These are phyloP conservation scores for Pantherophis vulpinus DNA, from an alignment of 2,797 vertebrate species.

Conservation along the genomic window DNA sequence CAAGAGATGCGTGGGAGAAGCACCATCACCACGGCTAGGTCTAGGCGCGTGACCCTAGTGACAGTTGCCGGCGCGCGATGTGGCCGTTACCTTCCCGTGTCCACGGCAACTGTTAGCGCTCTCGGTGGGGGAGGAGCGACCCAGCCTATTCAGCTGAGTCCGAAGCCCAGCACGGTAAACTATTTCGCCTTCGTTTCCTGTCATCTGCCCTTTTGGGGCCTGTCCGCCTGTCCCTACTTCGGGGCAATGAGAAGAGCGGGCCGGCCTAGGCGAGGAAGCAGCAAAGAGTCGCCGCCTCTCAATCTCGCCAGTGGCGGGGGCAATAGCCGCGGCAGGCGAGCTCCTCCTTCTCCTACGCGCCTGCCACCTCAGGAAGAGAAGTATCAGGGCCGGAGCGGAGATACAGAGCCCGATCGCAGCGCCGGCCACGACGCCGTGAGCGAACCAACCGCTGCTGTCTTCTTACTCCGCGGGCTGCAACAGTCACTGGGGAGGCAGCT, in stretches of 20 bases:
- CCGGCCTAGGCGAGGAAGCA: slow-evolving; percentile 58
- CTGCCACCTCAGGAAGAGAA: slow-evolving; percentile 47
- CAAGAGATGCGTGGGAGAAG: too few relatives aligned
- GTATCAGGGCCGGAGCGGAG: slow-evolving; percentile 46
- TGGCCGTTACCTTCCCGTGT: neutral
- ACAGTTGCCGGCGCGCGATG: neutral
- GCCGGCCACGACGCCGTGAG: neutral
- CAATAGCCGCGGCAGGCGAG: neutral
- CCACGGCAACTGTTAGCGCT: neutral
- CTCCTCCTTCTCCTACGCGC: neutral
- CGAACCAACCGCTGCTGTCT: neutral
- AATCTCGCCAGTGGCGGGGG: neutral
- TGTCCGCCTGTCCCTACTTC: slow-evolving; percentile 22
- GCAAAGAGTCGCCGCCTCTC: slow-evolving; percentile 42
- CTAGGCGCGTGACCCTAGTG: rapidly evolving
- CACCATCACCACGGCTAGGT: too few relatives aligned
- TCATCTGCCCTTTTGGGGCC: neutral
- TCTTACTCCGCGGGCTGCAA: slow-evolving; percentile 43
- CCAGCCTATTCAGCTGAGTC: slow-evolving; percentile 17
- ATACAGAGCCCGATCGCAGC: slow-evolving; percentile 41
- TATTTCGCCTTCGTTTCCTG: slow-evolving; percentile 10
- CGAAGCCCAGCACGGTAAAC: neutral
- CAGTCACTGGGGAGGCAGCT: slow-evolving; percentile 33
- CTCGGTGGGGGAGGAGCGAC: slow-evolving; percentile 25
- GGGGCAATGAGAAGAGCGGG: slow-evolving; percentile 43